Evolutionary conservation across 2,113 vertebrate genomes (phyloP).

Genomic region (Nicator chloris): DNA sequence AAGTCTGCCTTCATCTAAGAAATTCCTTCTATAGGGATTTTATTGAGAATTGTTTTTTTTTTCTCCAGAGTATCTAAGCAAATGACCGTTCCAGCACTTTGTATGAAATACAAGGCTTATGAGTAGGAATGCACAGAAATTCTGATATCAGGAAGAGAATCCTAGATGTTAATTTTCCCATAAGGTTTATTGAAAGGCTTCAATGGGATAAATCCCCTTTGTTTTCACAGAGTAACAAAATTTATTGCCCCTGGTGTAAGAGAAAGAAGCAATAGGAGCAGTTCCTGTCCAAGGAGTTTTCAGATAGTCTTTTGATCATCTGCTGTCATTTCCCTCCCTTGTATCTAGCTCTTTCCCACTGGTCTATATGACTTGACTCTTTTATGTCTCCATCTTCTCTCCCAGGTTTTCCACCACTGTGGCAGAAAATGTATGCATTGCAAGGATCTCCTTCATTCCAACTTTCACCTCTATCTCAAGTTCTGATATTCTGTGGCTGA

Average conservation of each 20-base stretch:
- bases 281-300: not conserved
- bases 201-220: not conserved
- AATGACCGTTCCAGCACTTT: not conserved
- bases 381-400: not conserved
- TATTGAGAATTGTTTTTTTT: not conserved
- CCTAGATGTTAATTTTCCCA: not conserved
- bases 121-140: not conserved
- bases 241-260: not conserved
- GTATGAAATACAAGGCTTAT: not conserved
- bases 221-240: not conserved
- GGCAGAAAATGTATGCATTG: not conserved
- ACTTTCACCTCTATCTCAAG: not conserved
- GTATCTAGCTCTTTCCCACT: not conserved
- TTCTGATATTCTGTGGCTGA: not conserved
- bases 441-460: not conserved
- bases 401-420: not conserved
- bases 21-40: not conserved
- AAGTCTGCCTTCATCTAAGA: not conserved
- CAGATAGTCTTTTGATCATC: not conserved
- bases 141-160: not conserved
- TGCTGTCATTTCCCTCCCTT: not conserved
- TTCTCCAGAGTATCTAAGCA: not conserved
- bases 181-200: not conserved
- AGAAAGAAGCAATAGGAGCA: not conserved
- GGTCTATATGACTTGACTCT: not conserved